Base-by-base conservation (phyloP, 2,888 invertebrate species). In the Candidula unifasciata region DNA sequence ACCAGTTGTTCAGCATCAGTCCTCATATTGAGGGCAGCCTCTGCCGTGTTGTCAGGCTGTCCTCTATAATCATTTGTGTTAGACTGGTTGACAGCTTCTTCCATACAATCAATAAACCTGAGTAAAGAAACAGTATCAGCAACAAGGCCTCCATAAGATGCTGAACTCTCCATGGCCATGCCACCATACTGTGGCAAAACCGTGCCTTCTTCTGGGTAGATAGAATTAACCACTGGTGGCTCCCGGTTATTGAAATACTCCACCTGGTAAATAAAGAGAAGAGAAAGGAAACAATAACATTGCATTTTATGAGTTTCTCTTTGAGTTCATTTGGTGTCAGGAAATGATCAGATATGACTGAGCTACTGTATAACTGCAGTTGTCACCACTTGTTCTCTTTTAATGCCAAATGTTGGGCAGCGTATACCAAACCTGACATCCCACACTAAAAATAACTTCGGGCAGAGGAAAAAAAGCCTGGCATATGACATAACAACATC, bases 151-250 rank as follows among this genome's bases (percentile, higher is more conserved):
- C 91, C 91, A 81, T 90, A 91, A 0, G 92, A 87, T 3, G 88
- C 92, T 18, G 91, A 88, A 78, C 90, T 90, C 85, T 90, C 89
- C 90, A 92, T 89, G 44, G 88, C 88, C 87, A 91, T 90, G 6
- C 89, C 90, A 8, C 92, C 92, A 86, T 92, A 92, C 78, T 92
- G 91, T 24, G 92, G 89, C 8, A 88, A 82, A 2, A 91, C 90
- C 27, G 82, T 44, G 18, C 87, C 88, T 35, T 89, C 88, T 21
- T 79, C 74, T 0, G 86, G 82, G 66, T 88, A 86, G 10, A 90
- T 66, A 3, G 89, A 89, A 21, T 85, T 80, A 37, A 84, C 85
- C 8, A 89, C 71, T 10, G 37, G 44, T 37, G 89, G 88, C 18
- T 88, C 88, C 44, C 86, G 85, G 83, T 90, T 90, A 86, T 91